These are phyloP conservation scores for Lasioglossum figueresi DNA, from an alignment of 2,888 invertebrate genomes.

Conservation along the genomic window DNA sequence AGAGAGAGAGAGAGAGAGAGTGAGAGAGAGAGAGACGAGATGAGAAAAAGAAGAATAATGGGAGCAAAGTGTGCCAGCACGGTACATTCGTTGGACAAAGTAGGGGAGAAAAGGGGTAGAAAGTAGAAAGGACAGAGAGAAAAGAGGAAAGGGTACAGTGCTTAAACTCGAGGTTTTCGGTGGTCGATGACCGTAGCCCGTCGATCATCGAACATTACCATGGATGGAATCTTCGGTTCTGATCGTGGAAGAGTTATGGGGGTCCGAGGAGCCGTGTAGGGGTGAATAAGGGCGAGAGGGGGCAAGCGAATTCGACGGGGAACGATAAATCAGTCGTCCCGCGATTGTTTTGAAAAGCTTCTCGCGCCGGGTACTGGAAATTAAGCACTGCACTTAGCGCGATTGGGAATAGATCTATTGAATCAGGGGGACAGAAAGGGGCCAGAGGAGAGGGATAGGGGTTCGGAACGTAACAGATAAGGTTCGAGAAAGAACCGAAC, in stretches of 20 bases:
- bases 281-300: neutral
- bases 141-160: neutral
- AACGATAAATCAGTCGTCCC: slow-evolving; percentile 27
- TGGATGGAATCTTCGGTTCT: slow-evolving; percentile 1
- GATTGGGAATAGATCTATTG: slow-evolving; percentile 60
- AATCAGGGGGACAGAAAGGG: slow-evolving; percentile 36
- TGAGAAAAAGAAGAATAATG: neutral
- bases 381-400: slow-evolving; percentile 62
- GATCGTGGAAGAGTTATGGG: neutral
- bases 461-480: slow-evolving; percentile 41
- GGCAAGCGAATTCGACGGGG: slow-evolving; percentile 7
- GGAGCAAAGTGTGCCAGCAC: slow-evolving; percentile 19
- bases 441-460: neutral
- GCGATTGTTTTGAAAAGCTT: slow-evolving; percentile 37
- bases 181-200: neutral
- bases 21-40: neutral
- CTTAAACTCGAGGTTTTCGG: neutral
- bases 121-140: neutral
- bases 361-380: slow-evolving; percentile 23
- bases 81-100: slow-evolving; percentile 29
- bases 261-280: neutral
- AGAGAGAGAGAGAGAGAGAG: neutral
- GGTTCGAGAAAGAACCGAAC: slow-evolving; percentile 41
- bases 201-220: slow-evolving; percentile 10
- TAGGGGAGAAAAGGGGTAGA: neutral